These are phyloP conservation scores for Sylvilagus floridanus DNA, from an alignment of 2,797 vertebrate genomes.

Conservation along the genomic window DNA sequence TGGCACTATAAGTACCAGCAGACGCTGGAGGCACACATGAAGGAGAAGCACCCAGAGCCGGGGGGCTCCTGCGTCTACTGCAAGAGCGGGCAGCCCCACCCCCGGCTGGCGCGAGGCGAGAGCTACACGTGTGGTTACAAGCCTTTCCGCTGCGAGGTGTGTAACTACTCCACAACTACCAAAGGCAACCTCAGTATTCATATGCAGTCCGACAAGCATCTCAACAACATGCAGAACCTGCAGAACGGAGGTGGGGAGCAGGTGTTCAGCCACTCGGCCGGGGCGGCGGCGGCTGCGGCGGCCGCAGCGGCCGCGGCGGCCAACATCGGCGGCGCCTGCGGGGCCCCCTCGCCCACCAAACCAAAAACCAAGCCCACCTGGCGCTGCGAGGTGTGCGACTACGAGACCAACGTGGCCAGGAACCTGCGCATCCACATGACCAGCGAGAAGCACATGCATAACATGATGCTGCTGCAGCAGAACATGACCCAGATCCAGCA, in stretches of 20 bases:
- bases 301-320: slow-evolving; percentile 91
- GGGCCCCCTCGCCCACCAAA: slow-evolving; percentile 97
- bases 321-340: slow-evolving; percentile 94
- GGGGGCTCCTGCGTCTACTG: slow-evolving; percentile 97
- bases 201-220: slow-evolving; percentile 99
- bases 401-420: slow-evolving; percentile 98
- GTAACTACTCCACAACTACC: slow-evolving; percentile 99
- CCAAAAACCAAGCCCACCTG: slow-evolving; percentile 99
- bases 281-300: slow-evolving; percentile 92
- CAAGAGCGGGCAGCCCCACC: slow-evolving; percentile 97
- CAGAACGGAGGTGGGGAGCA: slow-evolving; percentile 98
- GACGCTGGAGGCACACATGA: slow-evolving; percentile 99
- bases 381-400: slow-evolving; percentile 99
- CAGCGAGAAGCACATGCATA: slow-evolving; percentile 99
- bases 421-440: slow-evolving; percentile 99
- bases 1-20: slow-evolving; percentile 99
- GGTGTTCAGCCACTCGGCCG: slow-evolving; percentile 95
- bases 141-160: slow-evolving; percentile 99
- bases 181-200: slow-evolving; percentile 99
- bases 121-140: slow-evolving; percentile 99
- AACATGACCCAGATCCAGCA: slow-evolving; percentile 98
- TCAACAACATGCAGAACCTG: slow-evolving; percentile 99
- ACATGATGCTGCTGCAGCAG: slow-evolving; percentile 99
- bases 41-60: slow-evolving; percentile 99
- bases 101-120: slow-evolving; percentile 97